A percentile compares a stretch with the other conserved stretches of the same genome.
Evolutionary conservation across 2,797 vertebrate genomes (phyloP).

Genomic region (Labroides dimidiatus): DNA sequence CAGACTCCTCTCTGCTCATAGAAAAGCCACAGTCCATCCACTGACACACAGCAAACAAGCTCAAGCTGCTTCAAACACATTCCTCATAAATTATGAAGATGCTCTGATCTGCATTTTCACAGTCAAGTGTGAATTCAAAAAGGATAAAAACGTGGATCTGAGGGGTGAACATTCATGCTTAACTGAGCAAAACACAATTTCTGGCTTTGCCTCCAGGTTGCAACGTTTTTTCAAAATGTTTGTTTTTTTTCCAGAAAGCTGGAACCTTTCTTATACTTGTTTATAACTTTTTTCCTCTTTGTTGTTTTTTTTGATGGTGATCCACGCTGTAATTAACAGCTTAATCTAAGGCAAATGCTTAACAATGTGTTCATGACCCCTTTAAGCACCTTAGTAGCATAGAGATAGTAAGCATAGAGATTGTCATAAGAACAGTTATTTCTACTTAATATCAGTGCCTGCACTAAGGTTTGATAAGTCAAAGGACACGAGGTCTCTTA

Average conservation of each 20-base stretch:
- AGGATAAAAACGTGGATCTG: not conserved
- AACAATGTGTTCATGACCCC: not conserved
- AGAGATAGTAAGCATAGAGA: no score
- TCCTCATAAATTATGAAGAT: not conserved
- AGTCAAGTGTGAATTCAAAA: not conserved
- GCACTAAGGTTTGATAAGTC: no score
- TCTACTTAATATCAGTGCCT: no score
- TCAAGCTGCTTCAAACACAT: slow-evolving; percentile 2
- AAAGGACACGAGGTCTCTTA: no score
- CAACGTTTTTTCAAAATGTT: not conserved
- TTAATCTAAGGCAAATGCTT: not conserved
- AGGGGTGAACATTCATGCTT: not conserved
- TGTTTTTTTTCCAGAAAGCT: no score
- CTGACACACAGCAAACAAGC: not conserved
- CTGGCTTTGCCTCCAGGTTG: not conserved
- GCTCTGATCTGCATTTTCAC: not conserved
- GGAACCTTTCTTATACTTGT: no score
- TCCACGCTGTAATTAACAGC: not conserved
- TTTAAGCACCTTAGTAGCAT: no score
- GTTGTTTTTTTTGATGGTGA: no score
- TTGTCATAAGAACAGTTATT: no score
- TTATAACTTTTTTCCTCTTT: no score
- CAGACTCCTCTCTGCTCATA: slow-evolving; percentile 4
- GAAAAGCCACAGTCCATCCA: not conserved
- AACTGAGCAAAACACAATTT: not conserved